Evolutionary conservation across 2,113 vertebrate species (phyloP), one percentile per base, ranked within the genome.

Genomic region (Seriola aureovittata): DNA sequence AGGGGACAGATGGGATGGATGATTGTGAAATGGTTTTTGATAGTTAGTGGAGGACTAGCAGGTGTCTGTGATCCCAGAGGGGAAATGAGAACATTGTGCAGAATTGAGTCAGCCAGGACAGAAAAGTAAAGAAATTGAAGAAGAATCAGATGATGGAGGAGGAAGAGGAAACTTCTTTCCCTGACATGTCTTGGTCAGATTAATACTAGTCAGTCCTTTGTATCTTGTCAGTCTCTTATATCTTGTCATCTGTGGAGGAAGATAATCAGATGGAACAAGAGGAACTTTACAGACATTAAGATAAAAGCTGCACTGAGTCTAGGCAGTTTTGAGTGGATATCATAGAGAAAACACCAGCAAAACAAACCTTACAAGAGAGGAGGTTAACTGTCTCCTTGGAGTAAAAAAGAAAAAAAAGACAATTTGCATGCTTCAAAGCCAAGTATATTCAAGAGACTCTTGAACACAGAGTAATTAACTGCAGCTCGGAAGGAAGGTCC

Each of bases 51-150:
- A 79, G 55, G 32, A 74, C 11, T 32, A 63, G 85, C 84, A 80
- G 77, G 81, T 85, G 66, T 64, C 67, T 67, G 40, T 67, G 52
- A n/a, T 71, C 42, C 69, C 72, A 42, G 36, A n/a, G 69, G 54
- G 84, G 66, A 86, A 82, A 89, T 73, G 32, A 77, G 58, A 82
- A 88, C 65, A 84, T 88, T 91, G 66, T 80, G 74, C 19, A 88
- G 65, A 76, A 64, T 64, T 91, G 87, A 87, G 79, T 90, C 81
- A 89, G 57, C 46, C 55, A 72, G 42, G 71, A 82, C 55, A 46
- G 17, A 65, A 54, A 57, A 79, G 32, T 68, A 64, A 60, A 77
- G 11, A 66, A 40, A 19, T 62, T 32, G 48, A 63, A 54, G 3
- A 78, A 12, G 13, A 38, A 42, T 46, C 38, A 57, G 52, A 75